Evolutionary conservation across 2,113 vertebrate species (phyloP).

Genomic region (Myocastor coypus): DNA sequence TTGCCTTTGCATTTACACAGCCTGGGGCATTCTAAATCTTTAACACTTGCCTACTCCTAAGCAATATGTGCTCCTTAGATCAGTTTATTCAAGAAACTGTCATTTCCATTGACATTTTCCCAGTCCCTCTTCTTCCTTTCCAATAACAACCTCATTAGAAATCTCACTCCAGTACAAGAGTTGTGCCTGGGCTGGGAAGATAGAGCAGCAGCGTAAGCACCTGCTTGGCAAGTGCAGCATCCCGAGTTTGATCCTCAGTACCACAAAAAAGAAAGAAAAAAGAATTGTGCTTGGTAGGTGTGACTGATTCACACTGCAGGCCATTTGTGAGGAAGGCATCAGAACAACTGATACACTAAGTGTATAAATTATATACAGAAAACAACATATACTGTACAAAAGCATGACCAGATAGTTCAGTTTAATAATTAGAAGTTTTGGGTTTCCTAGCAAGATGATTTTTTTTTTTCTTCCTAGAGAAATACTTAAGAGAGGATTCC

Average conservation of each 20-base stretch:
- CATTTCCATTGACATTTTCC: not conserved
- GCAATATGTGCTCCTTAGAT: not conserved
- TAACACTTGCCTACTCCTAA: not conserved
- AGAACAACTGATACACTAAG: constrained; percentile 13
- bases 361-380: constrained; percentile 18
- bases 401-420: constrained; percentile 40
- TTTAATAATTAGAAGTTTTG: not conserved
- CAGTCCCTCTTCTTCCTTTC: not conserved
- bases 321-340: not conserved
- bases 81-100: not conserved
- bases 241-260: no score
- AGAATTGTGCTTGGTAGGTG: not conserved
- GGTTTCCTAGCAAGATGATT: constrained; percentile 31
- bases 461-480: constrained; percentile 35
- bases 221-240: no score
- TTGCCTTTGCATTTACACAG: not conserved
- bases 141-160: not conserved
- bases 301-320: not conserved
- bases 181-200: no score
- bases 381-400: not conserved
- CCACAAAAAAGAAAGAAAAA: not conserved
- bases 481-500: no score
- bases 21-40: not conserved
- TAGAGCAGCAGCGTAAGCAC: no score
- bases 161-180: not conserved